Conservation (phyloP, 30 jellyfish, hydroid and myxozoan species). For the Catostylus mosaicus region DNA sequence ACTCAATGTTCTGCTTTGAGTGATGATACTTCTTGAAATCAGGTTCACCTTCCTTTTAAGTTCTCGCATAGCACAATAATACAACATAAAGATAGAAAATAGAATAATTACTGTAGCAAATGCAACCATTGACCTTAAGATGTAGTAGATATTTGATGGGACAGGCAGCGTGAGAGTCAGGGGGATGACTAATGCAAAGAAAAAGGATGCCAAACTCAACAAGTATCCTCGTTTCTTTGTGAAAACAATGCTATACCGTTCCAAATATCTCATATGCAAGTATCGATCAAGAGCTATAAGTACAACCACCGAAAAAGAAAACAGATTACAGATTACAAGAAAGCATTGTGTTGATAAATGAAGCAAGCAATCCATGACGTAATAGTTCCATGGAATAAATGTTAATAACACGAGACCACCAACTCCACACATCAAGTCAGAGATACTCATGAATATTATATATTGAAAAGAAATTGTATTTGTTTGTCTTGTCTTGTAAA, state of each 20-base stretch:
- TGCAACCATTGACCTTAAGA: neutral
- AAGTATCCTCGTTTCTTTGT: neutral
- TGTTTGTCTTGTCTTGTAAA: neutral
- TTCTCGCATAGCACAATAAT: neutral
- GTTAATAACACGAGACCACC: neutral
- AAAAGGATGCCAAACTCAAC: neutral
- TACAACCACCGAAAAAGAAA: neutral
- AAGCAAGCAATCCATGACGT: neutral
- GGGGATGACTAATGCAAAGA: neutral
- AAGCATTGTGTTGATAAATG: neutral
- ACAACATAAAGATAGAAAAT: neutral
- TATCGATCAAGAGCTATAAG: too few species aligned
- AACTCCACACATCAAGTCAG: neutral
- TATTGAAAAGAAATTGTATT: neutral
- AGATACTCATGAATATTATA: neutral
- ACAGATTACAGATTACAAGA: neutral
- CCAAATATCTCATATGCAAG: too few species aligned
- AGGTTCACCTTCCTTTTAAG: neutral
- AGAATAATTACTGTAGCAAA: neutral
- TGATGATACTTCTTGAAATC: neutral
- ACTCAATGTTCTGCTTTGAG: neutral
- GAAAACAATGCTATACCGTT: neutral
- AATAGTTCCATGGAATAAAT: too few species aligned
- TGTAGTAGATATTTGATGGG: neutral
- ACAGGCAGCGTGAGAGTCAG: neutral